These are phyloP conservation scores for Drosophila planitibia DNA, from an alignment of 2,888 invertebrate genomes.

Conservation along the genomic window DNA sequence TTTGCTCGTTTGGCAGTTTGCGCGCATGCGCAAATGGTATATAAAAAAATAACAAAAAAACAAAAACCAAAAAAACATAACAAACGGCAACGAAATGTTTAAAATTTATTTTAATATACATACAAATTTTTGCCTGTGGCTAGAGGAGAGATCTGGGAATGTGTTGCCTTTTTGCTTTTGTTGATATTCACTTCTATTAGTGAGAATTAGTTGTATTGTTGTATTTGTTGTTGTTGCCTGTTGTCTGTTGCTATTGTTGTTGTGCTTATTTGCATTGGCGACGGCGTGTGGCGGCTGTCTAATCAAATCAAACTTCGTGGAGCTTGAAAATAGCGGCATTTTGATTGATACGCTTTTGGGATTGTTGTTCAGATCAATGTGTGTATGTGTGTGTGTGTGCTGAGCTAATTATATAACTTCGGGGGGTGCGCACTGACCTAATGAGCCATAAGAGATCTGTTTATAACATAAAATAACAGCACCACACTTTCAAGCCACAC, in stretches of 20 bases:
- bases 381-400: constrained; percentile 7
- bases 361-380: constrained; percentile 14
- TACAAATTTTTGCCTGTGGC: constrained; percentile 50
- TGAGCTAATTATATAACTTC: constrained; percentile 67
- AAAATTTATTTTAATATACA: constrained; percentile 70
- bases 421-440: constrained; percentile 63
- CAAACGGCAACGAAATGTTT: constrained; percentile 63
- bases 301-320: constrained; percentile 64
- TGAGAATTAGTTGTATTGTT: constrained; percentile 67
- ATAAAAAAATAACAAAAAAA: constrained; percentile 28
- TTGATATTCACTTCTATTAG: constrained; percentile 63
- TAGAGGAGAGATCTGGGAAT: constrained; percentile 26
- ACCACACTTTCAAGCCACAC: constrained; percentile 48
- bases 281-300: constrained; percentile 78
- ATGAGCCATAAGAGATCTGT: constrained; percentile 65
- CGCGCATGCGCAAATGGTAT: constrained; percentile 80
- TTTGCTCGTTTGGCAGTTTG: constrained; percentile 77
- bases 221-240: constrained; percentile 17
- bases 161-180: constrained; percentile 14
- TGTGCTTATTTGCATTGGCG: constrained; percentile 58
- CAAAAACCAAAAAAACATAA: constrained; percentile 18
- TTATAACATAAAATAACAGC: constrained; percentile 27
- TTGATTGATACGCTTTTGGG: constrained; percentile 61
- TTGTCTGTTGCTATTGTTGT: constrained; percentile 16
- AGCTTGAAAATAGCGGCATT: constrained; percentile 74